These are phyloP conservation scores for Heliconius erato DNA, from an alignment of 2,888 invertebrate genomes.

Conservation along the genomic window DNA sequence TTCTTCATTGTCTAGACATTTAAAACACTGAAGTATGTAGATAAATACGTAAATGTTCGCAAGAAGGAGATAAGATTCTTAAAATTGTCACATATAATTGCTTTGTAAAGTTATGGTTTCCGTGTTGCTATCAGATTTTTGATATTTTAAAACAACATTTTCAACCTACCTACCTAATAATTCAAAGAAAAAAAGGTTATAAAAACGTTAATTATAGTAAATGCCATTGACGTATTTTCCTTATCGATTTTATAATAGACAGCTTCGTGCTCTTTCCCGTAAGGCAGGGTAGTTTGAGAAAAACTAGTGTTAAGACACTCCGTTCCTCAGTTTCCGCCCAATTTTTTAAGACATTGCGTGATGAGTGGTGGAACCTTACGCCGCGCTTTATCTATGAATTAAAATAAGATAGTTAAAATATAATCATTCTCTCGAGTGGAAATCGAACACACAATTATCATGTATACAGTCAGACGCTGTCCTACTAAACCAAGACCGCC, in stretches of 20 bases:
- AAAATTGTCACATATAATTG: constrained; percentile 21
- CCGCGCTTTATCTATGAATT: too few relatives aligned
- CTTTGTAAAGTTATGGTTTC: background rate
- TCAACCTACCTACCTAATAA: too few relatives aligned
- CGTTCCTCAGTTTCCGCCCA: too few relatives aligned
- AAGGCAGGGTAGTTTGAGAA: too few relatives aligned
- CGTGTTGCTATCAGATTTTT: background rate
- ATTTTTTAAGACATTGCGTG: too few relatives aligned
- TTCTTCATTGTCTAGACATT: background rate
- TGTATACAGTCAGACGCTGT: too few relatives aligned
- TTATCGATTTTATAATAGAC: too few relatives aligned
- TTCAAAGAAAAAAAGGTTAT: background rate
- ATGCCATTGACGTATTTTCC: background rate
- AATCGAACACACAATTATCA: too few relatives aligned
- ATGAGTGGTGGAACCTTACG: too few relatives aligned
- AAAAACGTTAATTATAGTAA: background rate
- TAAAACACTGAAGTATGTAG: constrained; percentile 1
- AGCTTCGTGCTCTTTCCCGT: background rate
- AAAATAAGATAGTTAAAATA: too few relatives aligned
- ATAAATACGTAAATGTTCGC: constrained; percentile 7
- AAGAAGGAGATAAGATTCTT: constrained; percentile 5
- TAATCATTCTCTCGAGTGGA: too few relatives aligned
- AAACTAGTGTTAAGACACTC: background rate
- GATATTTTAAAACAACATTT: background rate
- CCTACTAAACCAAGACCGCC: too few relatives aligned